Base-by-base conservation (phyloP, 2,888 invertebrate species). In the Drosophila emarginata region DNA sequence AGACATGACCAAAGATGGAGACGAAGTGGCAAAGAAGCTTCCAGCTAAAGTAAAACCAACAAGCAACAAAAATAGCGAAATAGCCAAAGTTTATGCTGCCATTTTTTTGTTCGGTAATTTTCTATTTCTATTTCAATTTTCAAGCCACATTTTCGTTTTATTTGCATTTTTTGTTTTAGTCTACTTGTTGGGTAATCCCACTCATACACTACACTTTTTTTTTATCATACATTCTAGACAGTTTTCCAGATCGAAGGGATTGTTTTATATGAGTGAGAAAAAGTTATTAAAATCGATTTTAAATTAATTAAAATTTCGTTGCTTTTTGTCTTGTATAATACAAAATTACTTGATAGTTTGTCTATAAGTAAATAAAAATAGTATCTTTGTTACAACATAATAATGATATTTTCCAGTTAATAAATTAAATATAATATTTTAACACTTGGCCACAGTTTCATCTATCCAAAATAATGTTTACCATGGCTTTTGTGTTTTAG, bases 31-130 rank as follows among this genome's bases (percentile, higher is more conserved):
- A 61, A 59, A 53, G 52, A 45, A 45, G 18, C 45, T 9, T 45
- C 11, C 18, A 32, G 32, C 32, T 32, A 32, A 32, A 28, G 5
- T 28, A 28, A 2, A 6, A 28, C 28, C 28, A 57, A 59, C 56
- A 66, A 67, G 62, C 74, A 59, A 71, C 61, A 65, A 58, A 75
- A 69, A 67, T 72, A 63, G 70, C 64, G 68, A 72, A 84, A 79
- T 60, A 72, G 67, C 69, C 64, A 70, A 85, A 79, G 83, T 82
- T 74, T 74, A 80, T 80, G 80, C 79, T 80, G 80, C 84, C 78
- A 80, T 85, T 79, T 77, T 26, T 32, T 76, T 72, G 70, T 86
- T 86, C 73, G 71, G 67, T 84, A 80, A 82, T 82, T 86, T 71
- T 74, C 72, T 75, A 75, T 85, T 62, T 61, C 54, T 75, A 76